phyloP scores from a whole-genome alignment of 2,888 invertebrate genomes.

The Vanessa cardui region DNA sequence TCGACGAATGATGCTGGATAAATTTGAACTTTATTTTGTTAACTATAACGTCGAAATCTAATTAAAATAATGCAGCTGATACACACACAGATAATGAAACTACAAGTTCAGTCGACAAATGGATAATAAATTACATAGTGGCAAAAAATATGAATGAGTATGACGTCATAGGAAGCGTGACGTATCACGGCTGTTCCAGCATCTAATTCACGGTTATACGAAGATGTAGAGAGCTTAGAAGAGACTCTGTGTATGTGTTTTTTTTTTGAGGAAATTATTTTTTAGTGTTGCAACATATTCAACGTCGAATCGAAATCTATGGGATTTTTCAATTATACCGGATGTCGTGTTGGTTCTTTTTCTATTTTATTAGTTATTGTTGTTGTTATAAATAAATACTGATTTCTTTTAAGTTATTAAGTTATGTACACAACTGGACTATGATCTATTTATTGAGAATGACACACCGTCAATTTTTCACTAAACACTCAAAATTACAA shows the following conservation, averaged over 20 bases:
- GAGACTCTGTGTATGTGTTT: neutral
- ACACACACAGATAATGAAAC: neutral
- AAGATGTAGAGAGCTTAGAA: neutral
- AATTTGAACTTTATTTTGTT: neutral
- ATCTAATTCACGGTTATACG: conserved; percentile 12
- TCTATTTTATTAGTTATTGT: too few species aligned
- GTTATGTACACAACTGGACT: too few species aligned
- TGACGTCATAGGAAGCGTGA: conserved; percentile 36
- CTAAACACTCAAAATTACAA: too few species aligned
- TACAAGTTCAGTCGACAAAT: conserved; percentile 12
- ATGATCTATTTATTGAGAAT: too few species aligned
- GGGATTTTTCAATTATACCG: neutral
- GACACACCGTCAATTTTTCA: too few species aligned
- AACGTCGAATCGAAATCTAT: neutral
- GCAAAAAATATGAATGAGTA: conserved; percentile 41
- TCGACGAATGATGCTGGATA: neutral
- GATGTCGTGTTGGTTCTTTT: too few species aligned
- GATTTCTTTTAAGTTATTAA: too few species aligned
- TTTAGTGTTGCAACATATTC: too few species aligned
- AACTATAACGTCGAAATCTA: neutral
- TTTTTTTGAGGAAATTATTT: neutral
- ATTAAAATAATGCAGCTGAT: too few species aligned
- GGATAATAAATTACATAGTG: conserved; percentile 33
- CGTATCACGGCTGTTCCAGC: conserved; percentile 15
- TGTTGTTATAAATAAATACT: too few species aligned